Evolutionary conservation across 2,888 invertebrate genomes (phyloP).

Genomic region (Rotaria magnacalcarata): DNA sequence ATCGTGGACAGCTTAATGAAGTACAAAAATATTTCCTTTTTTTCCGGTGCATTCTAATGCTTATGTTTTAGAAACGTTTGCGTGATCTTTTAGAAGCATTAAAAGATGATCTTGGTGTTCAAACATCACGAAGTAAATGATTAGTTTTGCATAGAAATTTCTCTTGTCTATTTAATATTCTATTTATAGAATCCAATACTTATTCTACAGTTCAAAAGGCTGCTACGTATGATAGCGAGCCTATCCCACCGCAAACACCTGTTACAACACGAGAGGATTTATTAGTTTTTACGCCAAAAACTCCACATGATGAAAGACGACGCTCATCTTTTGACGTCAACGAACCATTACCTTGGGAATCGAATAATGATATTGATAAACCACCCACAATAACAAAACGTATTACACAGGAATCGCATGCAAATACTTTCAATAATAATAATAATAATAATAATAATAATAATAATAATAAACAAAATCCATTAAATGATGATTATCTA

Average conservation of each 20-base stretch:
- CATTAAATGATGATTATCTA: background rate
- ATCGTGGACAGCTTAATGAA: background rate
- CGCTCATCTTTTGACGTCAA: background rate
- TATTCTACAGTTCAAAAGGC: conserved; percentile 1
- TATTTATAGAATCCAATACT: background rate
- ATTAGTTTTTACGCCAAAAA: background rate
- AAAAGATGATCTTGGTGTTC: conserved; percentile 27
- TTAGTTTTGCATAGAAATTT: background rate
- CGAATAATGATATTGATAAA: background rate
- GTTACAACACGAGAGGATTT: background rate
- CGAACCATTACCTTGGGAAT: conserved; percentile 1
- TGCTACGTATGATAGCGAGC: background rate
- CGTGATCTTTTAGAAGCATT: conserved; percentile 21
- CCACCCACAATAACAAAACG: background rate
- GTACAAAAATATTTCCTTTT: background rate
- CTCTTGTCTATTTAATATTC: background rate
- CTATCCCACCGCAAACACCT: background rate
- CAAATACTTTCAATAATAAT: too few species aligned
- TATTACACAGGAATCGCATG: background rate
- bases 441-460: background rate
- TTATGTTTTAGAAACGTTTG: background rate
- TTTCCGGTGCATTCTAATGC: too few species aligned
- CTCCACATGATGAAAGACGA: background rate
- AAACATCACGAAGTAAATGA: background rate
- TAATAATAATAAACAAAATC: background rate